phyloP scores from a whole-genome alignment of 2,113 vertebrate species.

The Mugil cephalus region DNA sequence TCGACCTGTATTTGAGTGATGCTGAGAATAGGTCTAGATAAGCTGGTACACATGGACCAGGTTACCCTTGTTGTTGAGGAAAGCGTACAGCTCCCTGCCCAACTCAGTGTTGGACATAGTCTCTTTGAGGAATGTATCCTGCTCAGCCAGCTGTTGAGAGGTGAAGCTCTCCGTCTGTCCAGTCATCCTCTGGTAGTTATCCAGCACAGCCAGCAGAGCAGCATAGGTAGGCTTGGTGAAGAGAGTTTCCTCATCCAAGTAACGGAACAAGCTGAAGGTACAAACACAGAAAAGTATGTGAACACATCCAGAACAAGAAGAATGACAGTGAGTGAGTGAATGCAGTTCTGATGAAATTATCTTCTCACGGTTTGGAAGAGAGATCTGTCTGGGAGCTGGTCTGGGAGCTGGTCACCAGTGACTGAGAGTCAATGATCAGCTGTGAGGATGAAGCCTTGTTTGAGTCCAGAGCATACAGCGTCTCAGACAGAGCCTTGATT shows the following conservation, averaged over 20 bases:
- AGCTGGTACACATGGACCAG: neutral
- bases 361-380: constrained; percentile 85
- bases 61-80: constrained; percentile 89
- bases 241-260: constrained; percentile 88
- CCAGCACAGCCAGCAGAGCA: constrained; percentile 88
- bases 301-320: neutral
- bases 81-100: constrained; percentile 88
- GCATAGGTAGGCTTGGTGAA: constrained; percentile 90
- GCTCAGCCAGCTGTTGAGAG: constrained; percentile 86
- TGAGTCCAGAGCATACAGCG: constrained; percentile 84
- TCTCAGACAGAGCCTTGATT: constrained; percentile 87
- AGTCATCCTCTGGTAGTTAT: constrained; percentile 90
- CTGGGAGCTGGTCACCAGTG: constrained; percentile 70
- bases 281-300: neutral
- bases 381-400: constrained; percentile 78
- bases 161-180: constrained; percentile 87
- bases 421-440: constrained; percentile 87
- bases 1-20: neutral
- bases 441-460: constrained; percentile 87
- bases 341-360: neutral
- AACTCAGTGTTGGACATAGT: constrained; percentile 88
- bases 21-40: neutral
- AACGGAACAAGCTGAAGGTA: constrained; percentile 86
- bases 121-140: constrained; percentile 88
- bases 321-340: neutral